phyloP scores from a whole-genome alignment of 1,140 invertebrate species.

The Nebria ingens region DNA sequence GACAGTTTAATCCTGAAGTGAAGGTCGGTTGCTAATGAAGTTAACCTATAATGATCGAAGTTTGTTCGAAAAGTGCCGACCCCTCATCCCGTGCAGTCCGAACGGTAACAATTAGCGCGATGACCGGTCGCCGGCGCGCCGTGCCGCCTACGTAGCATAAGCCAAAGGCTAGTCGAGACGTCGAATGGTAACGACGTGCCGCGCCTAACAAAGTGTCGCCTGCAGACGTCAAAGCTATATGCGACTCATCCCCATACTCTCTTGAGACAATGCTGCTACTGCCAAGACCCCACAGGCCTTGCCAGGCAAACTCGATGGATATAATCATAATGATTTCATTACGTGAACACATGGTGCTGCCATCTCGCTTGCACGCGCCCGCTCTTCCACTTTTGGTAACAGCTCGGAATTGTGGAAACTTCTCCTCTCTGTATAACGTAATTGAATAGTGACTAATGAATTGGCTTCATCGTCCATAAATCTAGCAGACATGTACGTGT shows the following conservation, averaged over 20 bases:
- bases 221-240: not conserved
- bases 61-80: not conserved
- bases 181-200: not conserved
- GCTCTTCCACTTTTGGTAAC: not conserved
- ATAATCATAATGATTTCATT: constrained; percentile 10
- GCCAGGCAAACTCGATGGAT: not conserved
- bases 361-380: not conserved
- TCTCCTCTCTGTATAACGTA: constrained; percentile 5
- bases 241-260: not conserved
- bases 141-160: not conserved
- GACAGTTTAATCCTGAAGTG: not conserved
- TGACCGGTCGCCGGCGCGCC: no score
- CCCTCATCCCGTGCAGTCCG: not conserved
- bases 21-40: not conserved
- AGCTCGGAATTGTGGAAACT: constrained; percentile 5
- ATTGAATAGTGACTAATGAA: constrained; percentile 9
- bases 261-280: not conserved
- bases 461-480: constrained; percentile 8
- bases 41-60: not conserved
- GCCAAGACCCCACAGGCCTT: not conserved
- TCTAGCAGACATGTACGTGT: not conserved
- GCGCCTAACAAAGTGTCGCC: not conserved
- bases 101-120: not conserved
- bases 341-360: not conserved
- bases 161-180: not conserved